phyloP scores from a whole-genome alignment of 2,113 vertebrate genomes.

The Misgurnus anguillicaudatus region DNA sequence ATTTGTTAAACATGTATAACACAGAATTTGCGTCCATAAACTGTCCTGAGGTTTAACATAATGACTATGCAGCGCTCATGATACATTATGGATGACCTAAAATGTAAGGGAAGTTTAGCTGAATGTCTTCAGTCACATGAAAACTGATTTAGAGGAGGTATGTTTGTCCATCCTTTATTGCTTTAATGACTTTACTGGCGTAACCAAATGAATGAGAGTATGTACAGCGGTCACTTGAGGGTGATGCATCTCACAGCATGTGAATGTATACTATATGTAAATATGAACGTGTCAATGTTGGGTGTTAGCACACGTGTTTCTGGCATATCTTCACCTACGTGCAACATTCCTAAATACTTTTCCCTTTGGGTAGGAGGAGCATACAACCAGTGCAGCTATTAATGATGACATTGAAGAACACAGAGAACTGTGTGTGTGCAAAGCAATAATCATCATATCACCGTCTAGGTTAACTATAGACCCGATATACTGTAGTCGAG shows the following conservation, averaged over 20 bases:
- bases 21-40: background rate
- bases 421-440: background rate
- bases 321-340: slow-evolving; percentile 20
- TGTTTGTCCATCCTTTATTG: background rate
- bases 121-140: background rate
- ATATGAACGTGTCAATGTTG: background rate
- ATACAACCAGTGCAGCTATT: background rate
- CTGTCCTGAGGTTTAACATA: background rate
- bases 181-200: background rate
- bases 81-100: background rate
- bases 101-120: background rate
- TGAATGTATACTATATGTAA: background rate
- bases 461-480: too few relatives aligned
- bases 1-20: background rate
- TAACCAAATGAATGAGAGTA: slow-evolving; percentile 4
- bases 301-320: background rate
- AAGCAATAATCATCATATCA: too few relatives aligned
- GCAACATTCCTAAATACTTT: slow-evolving; percentile 19
- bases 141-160: background rate
- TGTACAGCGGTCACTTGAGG: background rate
- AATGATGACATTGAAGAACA: background rate
- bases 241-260: background rate
- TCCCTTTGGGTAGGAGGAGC: background rate
- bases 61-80: background rate
- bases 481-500: too few relatives aligned